Percentiles rank a stretch among this genome's conserved stretches.
Conservation (phyloP, 2,113 vertebrate species). For the Zapus hudsonius region DNA sequence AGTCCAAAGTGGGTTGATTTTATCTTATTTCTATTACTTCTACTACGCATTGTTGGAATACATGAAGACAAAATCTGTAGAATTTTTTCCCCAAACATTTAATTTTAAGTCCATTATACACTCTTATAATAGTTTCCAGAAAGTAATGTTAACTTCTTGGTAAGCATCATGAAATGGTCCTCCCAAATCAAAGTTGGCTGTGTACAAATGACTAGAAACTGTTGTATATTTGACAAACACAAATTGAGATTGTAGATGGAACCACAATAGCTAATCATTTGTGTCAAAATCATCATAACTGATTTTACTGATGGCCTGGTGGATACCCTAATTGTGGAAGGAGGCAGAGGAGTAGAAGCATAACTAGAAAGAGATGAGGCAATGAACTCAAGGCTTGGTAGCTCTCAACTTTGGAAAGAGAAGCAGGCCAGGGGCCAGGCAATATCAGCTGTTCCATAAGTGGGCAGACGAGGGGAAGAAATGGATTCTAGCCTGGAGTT, state of each 20-base stretch:
- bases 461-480: background rate
- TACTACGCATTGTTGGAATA: background rate
- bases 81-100: background rate
- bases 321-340: background rate
- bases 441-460: background rate
- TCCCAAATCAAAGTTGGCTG: too few relatives aligned
- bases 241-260: background rate
- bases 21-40: background rate
- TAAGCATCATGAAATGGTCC: too few relatives aligned
- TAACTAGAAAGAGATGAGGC: background rate
- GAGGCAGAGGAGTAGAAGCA: background rate
- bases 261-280: background rate
- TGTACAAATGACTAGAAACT: too few relatives aligned
- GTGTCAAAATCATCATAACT: background rate
- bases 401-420: background rate
- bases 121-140: background rate
- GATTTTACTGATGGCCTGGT: background rate
- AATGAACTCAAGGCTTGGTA: too few relatives aligned
- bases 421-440: background rate
- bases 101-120: background rate
- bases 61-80: background rate
- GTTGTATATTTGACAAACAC: background rate
- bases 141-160: background rate
- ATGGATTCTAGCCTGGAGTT: background rate
- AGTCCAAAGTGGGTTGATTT: background rate